These are phyloP conservation scores for Daubentonia madagascariensis DNA, from an alignment of 2,113 vertebrate species.

Conservation along the genomic window DNA sequence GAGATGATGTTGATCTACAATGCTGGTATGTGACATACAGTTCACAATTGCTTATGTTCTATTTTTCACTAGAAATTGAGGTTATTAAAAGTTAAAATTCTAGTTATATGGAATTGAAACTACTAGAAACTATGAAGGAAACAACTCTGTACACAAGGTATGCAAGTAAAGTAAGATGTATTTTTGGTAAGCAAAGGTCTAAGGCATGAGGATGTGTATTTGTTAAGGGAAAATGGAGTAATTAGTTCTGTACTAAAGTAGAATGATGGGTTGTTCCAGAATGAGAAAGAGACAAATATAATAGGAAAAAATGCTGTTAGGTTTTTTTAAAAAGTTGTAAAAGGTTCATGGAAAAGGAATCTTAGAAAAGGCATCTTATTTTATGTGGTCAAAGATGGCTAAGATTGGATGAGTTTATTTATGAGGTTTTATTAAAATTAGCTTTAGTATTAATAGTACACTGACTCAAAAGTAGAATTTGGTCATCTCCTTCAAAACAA, in stretches of 20 bases:
- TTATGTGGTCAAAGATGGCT: no score
- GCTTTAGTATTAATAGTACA: no score
- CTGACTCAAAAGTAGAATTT: no score
- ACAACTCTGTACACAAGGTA: background rate
- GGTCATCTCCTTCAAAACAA: no score
- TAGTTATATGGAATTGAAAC: background rate
- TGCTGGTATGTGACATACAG: background rate
- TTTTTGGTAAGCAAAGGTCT: background rate
- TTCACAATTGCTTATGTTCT: background rate
- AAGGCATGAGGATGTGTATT: background rate
- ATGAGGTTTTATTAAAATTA: no score
- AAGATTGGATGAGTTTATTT: no score
- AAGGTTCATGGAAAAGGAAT: no score
- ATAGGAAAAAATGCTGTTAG: background rate
- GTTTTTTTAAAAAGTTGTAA: no score
- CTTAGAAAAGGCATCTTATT: no score
- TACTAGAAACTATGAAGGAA: background rate
- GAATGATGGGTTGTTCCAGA: background rate
- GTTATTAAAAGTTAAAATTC: background rate
- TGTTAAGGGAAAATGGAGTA: background rate
- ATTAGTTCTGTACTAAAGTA: background rate
- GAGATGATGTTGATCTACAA: background rate
- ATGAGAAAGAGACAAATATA: background rate
- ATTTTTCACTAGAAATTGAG: background rate
- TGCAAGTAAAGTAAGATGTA: background rate